Base-by-base conservation (phyloP, 2,113 vertebrate species). In the Leptosomus discolor region DNA sequence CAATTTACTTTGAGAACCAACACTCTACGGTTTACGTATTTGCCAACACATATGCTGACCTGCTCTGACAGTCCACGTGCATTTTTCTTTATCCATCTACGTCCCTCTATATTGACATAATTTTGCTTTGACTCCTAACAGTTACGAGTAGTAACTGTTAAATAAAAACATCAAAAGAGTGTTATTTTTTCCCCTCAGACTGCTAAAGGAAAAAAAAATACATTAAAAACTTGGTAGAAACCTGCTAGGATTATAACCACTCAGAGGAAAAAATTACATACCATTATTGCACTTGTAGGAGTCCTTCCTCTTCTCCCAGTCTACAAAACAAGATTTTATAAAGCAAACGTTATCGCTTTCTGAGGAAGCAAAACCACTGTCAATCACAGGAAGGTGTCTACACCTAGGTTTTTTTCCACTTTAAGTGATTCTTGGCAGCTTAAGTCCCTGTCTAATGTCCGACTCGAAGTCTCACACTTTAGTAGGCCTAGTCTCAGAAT, bases 321-420 rank as follows among this genome's bases (percentile, higher is more conserved):
- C 97, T 97, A 96, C 95, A 97, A 97, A 96, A 97, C 79, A 97
- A 97, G 96, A 97, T 97, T 97, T 97, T 97, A 97, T 96, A 96
- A 88, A 92, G 96, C 94, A 97, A 95, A 80, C 0, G 71, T 97
- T 97, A 96, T 43, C 9, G 61, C 90, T 70, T 77, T 97, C 91
- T 74, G 69, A 93, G 82, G 73, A 95, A 75, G 95, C 90, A 97
- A 96, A 96, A 69, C 65, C 95, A 97, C 93, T 97, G 96, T 97
- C 96, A 96, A 97, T 92, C 97, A 97, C 97, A 97, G 96, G 96
- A 90, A 96, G 86, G 75, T 80, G 64, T 83, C 60, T 73, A 78
- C 15, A 79, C 36, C 82, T 88, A 36, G 14, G 14, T 64, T 90
- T 41, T 50, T 60, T 83, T 45, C 48, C 43, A 68, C 30, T 80